These are phyloP conservation scores for Germaria angustata DNA, from an alignment of 2,888 invertebrate species.

Conservation along the genomic window DNA sequence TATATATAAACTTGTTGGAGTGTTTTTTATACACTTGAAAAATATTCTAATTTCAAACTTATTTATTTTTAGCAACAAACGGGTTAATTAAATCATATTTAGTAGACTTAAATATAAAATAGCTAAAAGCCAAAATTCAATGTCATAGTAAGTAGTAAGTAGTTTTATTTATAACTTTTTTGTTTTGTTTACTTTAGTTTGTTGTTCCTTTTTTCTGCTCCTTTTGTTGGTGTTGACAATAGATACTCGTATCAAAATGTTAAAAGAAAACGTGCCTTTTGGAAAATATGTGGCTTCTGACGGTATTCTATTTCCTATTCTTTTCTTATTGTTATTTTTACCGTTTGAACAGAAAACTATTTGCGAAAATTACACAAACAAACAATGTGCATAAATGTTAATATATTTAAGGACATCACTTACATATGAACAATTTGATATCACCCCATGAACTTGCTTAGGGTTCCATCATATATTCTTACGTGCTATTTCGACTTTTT, in stretches of 20 bases:
- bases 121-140: constrained; percentile 58
- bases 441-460: too few relatives aligned
- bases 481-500: too few relatives aligned
- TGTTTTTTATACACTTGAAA: background rate
- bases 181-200: background rate
- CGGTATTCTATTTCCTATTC: background rate
- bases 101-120: constrained; percentile 17
- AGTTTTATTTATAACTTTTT: background rate
- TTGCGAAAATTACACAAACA: constrained; percentile 26
- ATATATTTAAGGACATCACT: too few relatives aligned
- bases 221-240: constrained; percentile 47
- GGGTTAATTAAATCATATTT: constrained; percentile 37
- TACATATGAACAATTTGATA: background rate
- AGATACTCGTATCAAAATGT: constrained; percentile 58
- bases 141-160: constrained; percentile 22
- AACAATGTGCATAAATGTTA: background rate
- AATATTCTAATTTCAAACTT: background rate
- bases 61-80: background rate
- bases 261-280: constrained; percentile 62
- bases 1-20: constrained; percentile 1
- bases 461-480: too few relatives aligned
- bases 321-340: constrained; percentile 15
- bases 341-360: constrained; percentile 8
- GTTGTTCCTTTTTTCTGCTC: background rate
- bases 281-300: constrained; percentile 54